phyloP scores from a whole-genome alignment of 2,797 vertebrate species.

The Myripristis murdjan region DNA sequence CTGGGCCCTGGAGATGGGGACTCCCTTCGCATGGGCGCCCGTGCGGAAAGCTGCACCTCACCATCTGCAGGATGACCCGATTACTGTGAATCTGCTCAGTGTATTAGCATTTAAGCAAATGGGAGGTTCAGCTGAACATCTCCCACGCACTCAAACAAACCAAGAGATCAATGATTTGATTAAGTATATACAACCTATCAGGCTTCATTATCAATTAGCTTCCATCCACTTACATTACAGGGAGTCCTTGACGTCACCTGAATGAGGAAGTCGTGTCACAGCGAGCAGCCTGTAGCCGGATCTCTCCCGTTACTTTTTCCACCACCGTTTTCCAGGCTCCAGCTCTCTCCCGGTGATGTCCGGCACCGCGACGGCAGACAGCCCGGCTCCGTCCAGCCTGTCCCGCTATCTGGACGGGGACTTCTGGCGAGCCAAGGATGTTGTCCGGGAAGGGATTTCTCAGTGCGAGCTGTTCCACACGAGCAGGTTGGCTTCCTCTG shows the following conservation, averaged over 20 bases:
- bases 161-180: too few species aligned
- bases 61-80: too few species aligned
- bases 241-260: constrained; percentile 43
- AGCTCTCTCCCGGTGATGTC: background rate
- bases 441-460: constrained; percentile 64
- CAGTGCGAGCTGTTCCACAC: constrained; percentile 70
- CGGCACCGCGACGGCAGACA: constrained; percentile 3
- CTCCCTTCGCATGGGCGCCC: too few species aligned
- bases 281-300: too few species aligned
- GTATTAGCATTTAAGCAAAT: too few species aligned
- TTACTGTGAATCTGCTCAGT: too few species aligned
- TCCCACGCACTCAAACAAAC: too few species aligned
- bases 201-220: background rate
- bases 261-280: constrained; percentile 37
- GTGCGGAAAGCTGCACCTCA: too few species aligned
- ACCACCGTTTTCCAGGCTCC: too few species aligned
- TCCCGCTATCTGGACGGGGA: constrained; percentile 75
- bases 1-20: too few species aligned
- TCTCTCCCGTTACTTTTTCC: too few species aligned
- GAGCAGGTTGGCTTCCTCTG: constrained; percentile 63
- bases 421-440: constrained; percentile 70
- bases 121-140: too few species aligned
- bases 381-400: constrained; percentile 46
- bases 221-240: background rate
- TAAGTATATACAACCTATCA: background rate